Evolutionary conservation across 2,113 vertebrate species (phyloP).

Genomic region (Hippoglossus stenolepis): DNA sequence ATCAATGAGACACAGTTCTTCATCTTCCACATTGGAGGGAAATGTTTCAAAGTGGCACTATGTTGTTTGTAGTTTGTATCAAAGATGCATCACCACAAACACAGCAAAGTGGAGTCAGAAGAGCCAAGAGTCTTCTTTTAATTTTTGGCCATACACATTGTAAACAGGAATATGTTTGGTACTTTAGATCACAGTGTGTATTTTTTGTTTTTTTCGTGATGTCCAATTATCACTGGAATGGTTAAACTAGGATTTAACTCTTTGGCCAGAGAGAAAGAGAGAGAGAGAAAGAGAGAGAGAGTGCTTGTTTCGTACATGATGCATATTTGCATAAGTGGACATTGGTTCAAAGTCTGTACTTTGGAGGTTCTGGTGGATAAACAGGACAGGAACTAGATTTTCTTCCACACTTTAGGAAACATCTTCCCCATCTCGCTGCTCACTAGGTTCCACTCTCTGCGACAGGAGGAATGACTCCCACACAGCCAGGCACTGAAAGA

Average conservation of each 20-base stretch:
- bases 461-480: slow-evolving; percentile 95
- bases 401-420: slow-evolving; percentile 69
- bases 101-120: background rate
- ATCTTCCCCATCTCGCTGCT: slow-evolving; percentile 80
- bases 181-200: slow-evolving; percentile 17
- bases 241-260: background rate
- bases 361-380: slow-evolving; percentile 10
- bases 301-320: slow-evolving; percentile 2
- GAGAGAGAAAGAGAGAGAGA: background rate
- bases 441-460: slow-evolving; percentile 81
- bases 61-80: background rate
- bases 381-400: background rate
- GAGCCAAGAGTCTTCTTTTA: background rate
- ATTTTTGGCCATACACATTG: slow-evolving; percentile 16
- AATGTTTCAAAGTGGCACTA: background rate
- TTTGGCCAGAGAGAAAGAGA: slow-evolving; percentile 25
- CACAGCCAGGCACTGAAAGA: slow-evolving; percentile 91
- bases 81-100: background rate
- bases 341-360: slow-evolving; percentile 28
- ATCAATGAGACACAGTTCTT: too few relatives aligned
- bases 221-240: slow-evolving; percentile 35
- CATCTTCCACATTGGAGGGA: background rate
- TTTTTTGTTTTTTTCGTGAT: background rate
- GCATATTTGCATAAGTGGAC: background rate
- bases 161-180: background rate